These are phyloP conservation scores for Babyrousa celebensis DNA, from an alignment of 2,797 vertebrate genomes.

Conservation along the genomic window DNA sequence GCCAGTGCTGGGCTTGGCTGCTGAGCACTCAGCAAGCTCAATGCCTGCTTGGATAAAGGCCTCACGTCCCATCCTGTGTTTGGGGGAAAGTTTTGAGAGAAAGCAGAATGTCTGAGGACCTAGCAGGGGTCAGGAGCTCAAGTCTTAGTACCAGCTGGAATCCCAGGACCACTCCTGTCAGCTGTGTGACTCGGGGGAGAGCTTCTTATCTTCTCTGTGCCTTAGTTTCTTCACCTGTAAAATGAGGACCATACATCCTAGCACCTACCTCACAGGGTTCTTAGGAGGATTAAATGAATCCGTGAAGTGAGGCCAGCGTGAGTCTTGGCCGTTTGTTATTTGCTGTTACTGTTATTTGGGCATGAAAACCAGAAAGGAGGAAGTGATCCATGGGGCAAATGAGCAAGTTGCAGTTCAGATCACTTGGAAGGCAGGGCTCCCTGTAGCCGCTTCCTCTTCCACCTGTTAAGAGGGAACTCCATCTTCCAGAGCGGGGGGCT, in stretches of 20 bases:
- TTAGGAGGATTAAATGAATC: background rate
- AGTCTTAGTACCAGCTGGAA: background rate
- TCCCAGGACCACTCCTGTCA: background rate
- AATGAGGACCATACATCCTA: background rate
- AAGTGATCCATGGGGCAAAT: constrained; percentile 42
- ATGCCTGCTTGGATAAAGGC: background rate
- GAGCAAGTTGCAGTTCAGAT: constrained; percentile 63
- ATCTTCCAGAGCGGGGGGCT: constrained; percentile 49
- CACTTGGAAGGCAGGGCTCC: constrained; percentile 60
- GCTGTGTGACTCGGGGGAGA: background rate
- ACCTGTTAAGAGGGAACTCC: constrained; percentile 55
- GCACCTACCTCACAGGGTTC: background rate
- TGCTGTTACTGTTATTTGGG: background rate
- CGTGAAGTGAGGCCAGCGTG: background rate
- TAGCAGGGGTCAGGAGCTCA: background rate
- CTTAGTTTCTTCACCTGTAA: background rate
- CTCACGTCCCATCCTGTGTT: background rate
- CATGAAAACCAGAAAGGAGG: constrained; percentile 2
- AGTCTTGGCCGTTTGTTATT: background rate
- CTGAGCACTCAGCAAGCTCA: background rate
- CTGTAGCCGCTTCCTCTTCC: constrained; percentile 1
- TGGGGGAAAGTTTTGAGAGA: background rate
- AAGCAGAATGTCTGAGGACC: background rate
- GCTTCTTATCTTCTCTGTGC: background rate
- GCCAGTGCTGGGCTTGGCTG: background rate